Conservation (phyloP, 1,140 invertebrate species). For the Saccostrea glomerata region DNA sequence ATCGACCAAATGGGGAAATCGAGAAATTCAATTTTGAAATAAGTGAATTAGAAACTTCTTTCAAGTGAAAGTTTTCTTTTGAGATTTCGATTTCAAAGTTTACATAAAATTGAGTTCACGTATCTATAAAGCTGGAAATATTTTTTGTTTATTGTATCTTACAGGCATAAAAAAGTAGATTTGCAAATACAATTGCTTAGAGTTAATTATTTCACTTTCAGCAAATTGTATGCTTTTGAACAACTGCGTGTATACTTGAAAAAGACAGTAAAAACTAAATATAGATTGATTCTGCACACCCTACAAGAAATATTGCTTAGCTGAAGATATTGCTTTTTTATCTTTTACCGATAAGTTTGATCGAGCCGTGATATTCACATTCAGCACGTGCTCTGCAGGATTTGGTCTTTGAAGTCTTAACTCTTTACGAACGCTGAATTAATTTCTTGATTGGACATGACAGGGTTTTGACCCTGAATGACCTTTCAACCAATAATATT, state of each 20-base stretch:
- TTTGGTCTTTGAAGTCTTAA: conserved; percentile 9
- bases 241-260: too few relatives aligned
- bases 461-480: conserved; percentile 29
- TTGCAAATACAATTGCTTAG: too few relatives aligned
- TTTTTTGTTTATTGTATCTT: too few relatives aligned
- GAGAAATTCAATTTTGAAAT: too few relatives aligned
- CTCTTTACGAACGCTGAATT: conserved; percentile 23
- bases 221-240: too few relatives aligned
- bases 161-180: too few relatives aligned
- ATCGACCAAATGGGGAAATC: background rate
- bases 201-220: too few relatives aligned
- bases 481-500: conserved; percentile 37
- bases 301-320: background rate
- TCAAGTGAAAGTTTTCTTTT: too few relatives aligned
- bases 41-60: too few relatives aligned
- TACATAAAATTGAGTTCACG: too few relatives aligned
- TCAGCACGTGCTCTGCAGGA: background rate
- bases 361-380: conserved; percentile 19
- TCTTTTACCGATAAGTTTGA: background rate
- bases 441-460: conserved; percentile 34
- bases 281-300: background rate
- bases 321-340: conserved; percentile 13
- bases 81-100: too few relatives aligned
- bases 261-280: background rate
- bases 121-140: too few relatives aligned